Evolutionary conservation across 2,113 vertebrate genomes (phyloP).

Genomic region (Saguinus imperator): DNA sequence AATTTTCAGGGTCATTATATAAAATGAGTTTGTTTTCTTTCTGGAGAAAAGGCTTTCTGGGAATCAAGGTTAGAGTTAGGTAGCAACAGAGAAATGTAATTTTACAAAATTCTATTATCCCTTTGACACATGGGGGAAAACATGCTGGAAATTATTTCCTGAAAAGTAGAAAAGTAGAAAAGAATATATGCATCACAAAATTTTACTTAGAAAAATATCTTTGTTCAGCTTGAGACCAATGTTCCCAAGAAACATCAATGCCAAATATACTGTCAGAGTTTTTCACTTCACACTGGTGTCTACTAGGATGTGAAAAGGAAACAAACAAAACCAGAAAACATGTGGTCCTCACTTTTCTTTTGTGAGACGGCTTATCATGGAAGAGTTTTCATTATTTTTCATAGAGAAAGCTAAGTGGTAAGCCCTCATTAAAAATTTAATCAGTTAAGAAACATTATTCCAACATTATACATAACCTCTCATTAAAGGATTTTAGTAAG

Average conservation of each 20-base stretch:
- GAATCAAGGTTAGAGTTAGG: conserved; percentile 26
- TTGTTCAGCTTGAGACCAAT: not conserved
- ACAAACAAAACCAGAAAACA: not conserved
- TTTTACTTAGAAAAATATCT: conserved; percentile 47
- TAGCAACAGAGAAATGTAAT: conserved; percentile 50
- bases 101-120: conserved; percentile 68
- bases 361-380: conserved; percentile 43
- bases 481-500: conserved; percentile 45
- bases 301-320: not conserved
- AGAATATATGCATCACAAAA: not conserved
- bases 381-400: not conserved
- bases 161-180: not conserved
- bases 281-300: not conserved
- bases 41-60: conserved; percentile 30
- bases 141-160: conserved; percentile 43
- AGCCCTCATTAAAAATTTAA: not conserved
- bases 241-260: conserved; percentile 13
- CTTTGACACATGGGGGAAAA: conserved; percentile 42
- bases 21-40: conserved; percentile 42
- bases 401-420: not conserved
- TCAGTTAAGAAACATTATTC: conserved; percentile 60
- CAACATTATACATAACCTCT: not conserved
- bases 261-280: not conserved
- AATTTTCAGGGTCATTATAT: not conserved
- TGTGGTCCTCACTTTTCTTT: not conserved